Evolutionary conservation across 2,888 invertebrate species (phyloP), one percentile per base, ranked within the genome.

Genomic region (Protophormia terraenovae): DNA sequence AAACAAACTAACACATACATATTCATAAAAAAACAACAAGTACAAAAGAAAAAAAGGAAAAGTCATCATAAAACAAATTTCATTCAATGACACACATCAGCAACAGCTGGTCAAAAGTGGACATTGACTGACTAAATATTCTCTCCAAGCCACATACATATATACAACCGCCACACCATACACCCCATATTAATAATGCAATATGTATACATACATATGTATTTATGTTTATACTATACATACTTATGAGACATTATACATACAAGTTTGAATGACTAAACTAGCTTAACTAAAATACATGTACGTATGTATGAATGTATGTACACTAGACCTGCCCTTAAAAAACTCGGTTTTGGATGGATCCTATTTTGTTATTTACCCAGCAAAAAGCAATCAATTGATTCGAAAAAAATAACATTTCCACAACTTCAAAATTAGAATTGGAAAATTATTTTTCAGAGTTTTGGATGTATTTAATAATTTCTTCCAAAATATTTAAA

Each of bases 51-150:
- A 71, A 87, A 75, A 86, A 79, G 83, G 84, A 86, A 86, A 77
- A 82, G 73, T 82, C 81, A 85, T 81, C 83, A 80, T 83, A 78
- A 87, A 88, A 87, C 86, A 83, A 87, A 88, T 87, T 87, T 86
- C 83, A 79, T 83, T 85, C 83, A 86, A 87, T 84, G 86, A 83
- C 87, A 87, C 87, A 88, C 87, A 87, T 88, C 87, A 88, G 88
- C 88, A 88, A 88, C 88, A 88, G 88, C 88, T 88, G 88, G 87
- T 86, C 86, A 41, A 66, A 67, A 78, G 55, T 76, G 76, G 73
- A 77, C 79, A 75, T 76, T 84, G 71, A 38, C 81, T 71, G 66
- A 58, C 76, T 64, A 32, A 76, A 77, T 35, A 29, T 50, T 55
- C 58, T 47, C 22, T 55, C 27, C 22, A 55, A 50, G 22, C 24